Evolutionary conservation across 2,113 vertebrate species (phyloP).

Genomic region (Tachysurus vachellii): DNA sequence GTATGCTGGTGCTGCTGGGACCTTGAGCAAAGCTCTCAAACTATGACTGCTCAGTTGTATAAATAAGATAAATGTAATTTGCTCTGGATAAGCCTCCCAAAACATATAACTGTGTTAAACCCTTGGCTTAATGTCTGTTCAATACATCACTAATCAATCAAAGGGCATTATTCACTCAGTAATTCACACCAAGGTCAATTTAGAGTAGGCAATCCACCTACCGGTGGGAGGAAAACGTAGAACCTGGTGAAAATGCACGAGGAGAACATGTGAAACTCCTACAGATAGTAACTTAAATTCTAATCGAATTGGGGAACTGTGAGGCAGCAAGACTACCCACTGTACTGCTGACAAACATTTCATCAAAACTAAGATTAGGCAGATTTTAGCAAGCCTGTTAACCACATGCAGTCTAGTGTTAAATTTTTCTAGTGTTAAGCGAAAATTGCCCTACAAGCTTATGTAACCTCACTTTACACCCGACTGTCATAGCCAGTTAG

Average conservation of each 20-base stretch:
- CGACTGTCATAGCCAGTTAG: background rate
- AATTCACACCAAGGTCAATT: background rate
- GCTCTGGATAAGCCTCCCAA: background rate
- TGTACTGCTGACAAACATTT: background rate
- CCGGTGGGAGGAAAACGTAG: background rate
- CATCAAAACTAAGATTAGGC: background rate
- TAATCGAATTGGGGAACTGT: background rate
- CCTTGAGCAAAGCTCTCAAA: background rate
- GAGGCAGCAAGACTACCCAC: background rate
- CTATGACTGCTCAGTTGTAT: background rate
- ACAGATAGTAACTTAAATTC: background rate
- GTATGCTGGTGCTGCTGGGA: background rate
- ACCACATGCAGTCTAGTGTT: background rate
- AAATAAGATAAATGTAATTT: background rate
- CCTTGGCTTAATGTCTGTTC: too few relatives aligned
- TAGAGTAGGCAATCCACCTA: background rate
- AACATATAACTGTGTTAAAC: background rate
- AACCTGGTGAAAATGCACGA: background rate
- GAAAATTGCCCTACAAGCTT: background rate
- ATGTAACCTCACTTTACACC: background rate
- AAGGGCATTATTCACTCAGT: background rate
- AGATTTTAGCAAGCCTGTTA: background rate
- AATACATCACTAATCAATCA: background rate
- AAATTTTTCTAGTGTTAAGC: too few relatives aligned
- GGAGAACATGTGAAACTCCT: too few relatives aligned